Evolutionary conservation across 2,797 vertebrate species (phyloP).

Genomic region (Eidolon dupreanum): DNA sequence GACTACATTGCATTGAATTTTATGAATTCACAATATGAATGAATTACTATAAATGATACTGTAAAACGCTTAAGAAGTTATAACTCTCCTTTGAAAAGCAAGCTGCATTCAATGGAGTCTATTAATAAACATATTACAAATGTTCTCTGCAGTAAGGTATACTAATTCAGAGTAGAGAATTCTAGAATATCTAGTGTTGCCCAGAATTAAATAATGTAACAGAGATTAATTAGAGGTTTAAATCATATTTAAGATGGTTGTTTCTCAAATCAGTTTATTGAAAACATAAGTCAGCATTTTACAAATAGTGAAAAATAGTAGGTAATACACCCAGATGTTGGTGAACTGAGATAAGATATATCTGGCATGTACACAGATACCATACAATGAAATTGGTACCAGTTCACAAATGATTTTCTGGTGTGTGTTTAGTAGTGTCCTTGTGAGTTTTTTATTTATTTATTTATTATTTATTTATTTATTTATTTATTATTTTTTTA

Average conservation of each 20-base stretch:
- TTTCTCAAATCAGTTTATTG: neutral
- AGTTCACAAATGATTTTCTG: neutral
- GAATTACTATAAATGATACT: neutral
- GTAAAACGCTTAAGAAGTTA: neutral
- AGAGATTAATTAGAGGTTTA: neutral
- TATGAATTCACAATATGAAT: slow-evolving; percentile 6
- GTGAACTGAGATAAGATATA: neutral
- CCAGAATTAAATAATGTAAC: neutral
- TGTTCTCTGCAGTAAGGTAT: neutral
- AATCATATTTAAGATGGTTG: neutral
- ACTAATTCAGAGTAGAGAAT: neutral
- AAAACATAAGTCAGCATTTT: neutral
- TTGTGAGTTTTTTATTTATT: neutral
- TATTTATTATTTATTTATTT: too few relatives aligned
- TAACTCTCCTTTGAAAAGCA: neutral
- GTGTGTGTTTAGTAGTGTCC: neutral
- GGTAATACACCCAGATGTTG: neutral
- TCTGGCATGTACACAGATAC: neutral
- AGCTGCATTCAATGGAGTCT: neutral
- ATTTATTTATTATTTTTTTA: too few relatives aligned
- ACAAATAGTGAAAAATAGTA: neutral
- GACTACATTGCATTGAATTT: neutral
- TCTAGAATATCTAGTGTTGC: neutral
- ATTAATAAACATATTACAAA: neutral
- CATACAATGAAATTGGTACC: neutral